phyloP scores from a whole-genome alignment of 2,888 invertebrate genomes.

The Phrixothrix hirtus region DNA sequence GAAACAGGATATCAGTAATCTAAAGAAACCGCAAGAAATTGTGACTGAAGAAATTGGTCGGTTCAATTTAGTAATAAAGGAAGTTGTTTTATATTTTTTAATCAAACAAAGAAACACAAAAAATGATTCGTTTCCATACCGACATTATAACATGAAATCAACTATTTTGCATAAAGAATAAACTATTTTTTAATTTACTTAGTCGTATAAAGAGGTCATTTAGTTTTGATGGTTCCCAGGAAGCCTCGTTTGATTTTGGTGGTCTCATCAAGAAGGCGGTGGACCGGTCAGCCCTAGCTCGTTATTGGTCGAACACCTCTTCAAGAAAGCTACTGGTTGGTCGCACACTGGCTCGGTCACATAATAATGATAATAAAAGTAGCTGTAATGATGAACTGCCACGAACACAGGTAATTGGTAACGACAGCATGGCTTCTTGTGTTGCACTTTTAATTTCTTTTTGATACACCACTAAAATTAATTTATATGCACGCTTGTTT shows the following conservation, averaged over 20 bases:
- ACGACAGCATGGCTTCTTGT: constrained; percentile 50
- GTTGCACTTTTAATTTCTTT: constrained; percentile 13
- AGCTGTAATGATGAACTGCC: constrained; percentile 51
- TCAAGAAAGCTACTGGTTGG: constrained; percentile 50
- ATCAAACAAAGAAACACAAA: not conserved
- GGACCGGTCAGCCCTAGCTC: constrained; percentile 42
- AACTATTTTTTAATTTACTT: too few relatives aligned
- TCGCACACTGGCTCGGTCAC: constrained; percentile 47
- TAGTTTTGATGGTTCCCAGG: constrained; percentile 26
- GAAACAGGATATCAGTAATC: constrained; percentile 45
- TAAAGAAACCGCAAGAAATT: constrained; percentile 36
- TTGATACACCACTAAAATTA: too few relatives aligned
- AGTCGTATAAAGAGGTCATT: too few relatives aligned
- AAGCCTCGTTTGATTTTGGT: constrained; percentile 45
- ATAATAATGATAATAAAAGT: constrained; percentile 55
- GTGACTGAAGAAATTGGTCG: constrained; percentile 28
- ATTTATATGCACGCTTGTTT: too few relatives aligned
- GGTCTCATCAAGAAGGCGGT: constrained; percentile 46
- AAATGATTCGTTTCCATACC: too few relatives aligned
- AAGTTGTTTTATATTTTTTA: too few relatives aligned
- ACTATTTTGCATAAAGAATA: too few relatives aligned
- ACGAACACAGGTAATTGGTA: constrained; percentile 48
- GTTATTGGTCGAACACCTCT: constrained; percentile 41
- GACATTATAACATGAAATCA: too few relatives aligned
- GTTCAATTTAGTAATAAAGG: constrained; percentile 9